These are phyloP conservation scores for Microchrysa polita DNA, from an alignment of 2,888 invertebrate species.

Conservation along the genomic window DNA sequence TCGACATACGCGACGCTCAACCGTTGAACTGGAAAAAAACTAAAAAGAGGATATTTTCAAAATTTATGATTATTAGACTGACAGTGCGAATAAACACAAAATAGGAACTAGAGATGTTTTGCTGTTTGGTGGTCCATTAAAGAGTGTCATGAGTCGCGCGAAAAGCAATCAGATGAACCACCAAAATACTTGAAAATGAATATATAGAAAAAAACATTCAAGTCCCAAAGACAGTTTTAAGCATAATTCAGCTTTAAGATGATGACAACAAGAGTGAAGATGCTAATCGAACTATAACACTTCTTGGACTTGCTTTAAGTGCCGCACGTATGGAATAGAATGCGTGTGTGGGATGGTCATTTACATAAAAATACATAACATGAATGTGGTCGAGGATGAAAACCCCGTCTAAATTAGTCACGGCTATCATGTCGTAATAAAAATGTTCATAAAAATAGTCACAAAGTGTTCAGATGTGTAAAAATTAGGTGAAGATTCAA, in stretches of 20 bases:
- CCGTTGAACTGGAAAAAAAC: not conserved
- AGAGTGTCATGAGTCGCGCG: slow-evolving; percentile 35
- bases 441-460: slow-evolving; percentile 33
- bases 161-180: not conserved
- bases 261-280: slow-evolving; percentile 30
- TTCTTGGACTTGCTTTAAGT: not conserved
- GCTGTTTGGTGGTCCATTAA: slow-evolving; percentile 4
- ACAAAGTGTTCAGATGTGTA: slow-evolving; percentile 14
- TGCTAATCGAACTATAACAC: slow-evolving; percentile 34
- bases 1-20: no score
- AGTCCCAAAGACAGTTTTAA: not conserved
- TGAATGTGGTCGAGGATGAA: not conserved
- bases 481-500: slow-evolving; percentile 1
- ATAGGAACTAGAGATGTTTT: slow-evolving; percentile 13
- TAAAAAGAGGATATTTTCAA: not conserved
- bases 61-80: slow-evolving; percentile 29
- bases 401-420: not conserved
- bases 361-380: slow-evolving; percentile 11
- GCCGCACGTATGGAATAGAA: not conserved
- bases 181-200: no score
- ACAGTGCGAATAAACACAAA: not conserved
- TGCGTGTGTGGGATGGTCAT: not conserved
- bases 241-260: slow-evolving; percentile 28
- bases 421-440: slow-evolving; percentile 17
- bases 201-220: not conserved